Base-by-base conservation (phyloP, 2,888 invertebrate species). In the Sarcophaga rosellei region DNA sequence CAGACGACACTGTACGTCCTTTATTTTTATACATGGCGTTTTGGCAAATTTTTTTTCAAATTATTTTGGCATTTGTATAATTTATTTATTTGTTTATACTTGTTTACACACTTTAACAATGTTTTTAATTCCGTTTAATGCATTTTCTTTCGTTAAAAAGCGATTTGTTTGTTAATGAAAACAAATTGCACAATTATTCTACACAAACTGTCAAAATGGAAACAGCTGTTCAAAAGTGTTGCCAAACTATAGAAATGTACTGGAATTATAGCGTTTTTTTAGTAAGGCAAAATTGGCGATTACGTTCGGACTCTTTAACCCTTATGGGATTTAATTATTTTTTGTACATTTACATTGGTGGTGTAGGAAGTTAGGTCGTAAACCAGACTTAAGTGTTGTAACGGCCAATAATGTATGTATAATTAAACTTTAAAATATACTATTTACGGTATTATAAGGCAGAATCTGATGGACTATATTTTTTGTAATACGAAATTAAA, bases 1-100 rank as follows among this genome's bases (percentile, higher is more conserved):
- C 47, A 44, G 68, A 21, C 66, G 82, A 76, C 11, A 70, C 75
- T 61, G 85, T 61, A 45, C 68, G 53, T 72, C 72, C 47, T 17
- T 57, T 45, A 65, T 74, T 85, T 73, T 62, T 84, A 17, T 74
- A 66, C 86, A 86, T 86, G 25, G 2, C 68, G 65, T 57, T 75
- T 80, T 75, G 15, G 74, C 17, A 62, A 63, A 62, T 61, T 0
- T 53, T 21, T 45, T 66, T 76, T 12, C 3, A n/a, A 0, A 66
- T 77, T 53, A 44, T 53, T 82, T 73, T 5, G 21, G 17, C 85
- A 82, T 85, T 83, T 78, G 82, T 44, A 80, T 70, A 20, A 10
- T 25, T 61, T 69, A 53, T 76, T 11, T 25, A 10, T 62, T 23
- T 23, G 2, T 57, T 21, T 17, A 69, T 4, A 44, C 35, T 15